Evolutionary conservation across 2,888 invertebrate genomes (phyloP).

Genomic region (Diadegma fenestrale): DNA sequence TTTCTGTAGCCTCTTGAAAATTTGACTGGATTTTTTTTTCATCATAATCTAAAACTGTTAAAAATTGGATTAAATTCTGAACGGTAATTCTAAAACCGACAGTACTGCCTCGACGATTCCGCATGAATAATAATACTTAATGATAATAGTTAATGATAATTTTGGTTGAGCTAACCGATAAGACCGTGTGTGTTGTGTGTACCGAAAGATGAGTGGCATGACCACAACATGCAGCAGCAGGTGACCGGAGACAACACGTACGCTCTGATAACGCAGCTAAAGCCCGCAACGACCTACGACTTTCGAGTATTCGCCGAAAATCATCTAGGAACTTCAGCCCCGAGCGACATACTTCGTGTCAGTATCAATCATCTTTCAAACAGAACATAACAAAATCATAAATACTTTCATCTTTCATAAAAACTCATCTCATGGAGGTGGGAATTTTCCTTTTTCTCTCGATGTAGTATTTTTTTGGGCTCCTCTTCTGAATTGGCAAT

Average conservation of each 20-base stretch:
- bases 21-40: too few species aligned
- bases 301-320: slow-evolving; percentile 88
- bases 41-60: too few species aligned
- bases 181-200: slow-evolving; percentile 74
- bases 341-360: slow-evolving; percentile 87
- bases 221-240: slow-evolving; percentile 86
- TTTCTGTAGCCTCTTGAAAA: too few species aligned
- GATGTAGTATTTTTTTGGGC: slow-evolving; percentile 12
- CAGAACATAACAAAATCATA: slow-evolving; percentile 44
- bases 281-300: slow-evolving; percentile 87
- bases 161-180: slow-evolving; percentile 43
- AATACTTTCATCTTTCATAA: slow-evolving; percentile 49
- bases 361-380: slow-evolving; percentile 77
- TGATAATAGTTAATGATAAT: slow-evolving; percentile 29
- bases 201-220: slow-evolving; percentile 86
- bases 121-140: slow-evolving; percentile 11
- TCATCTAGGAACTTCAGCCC: slow-evolving; percentile 87
- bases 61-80: too few species aligned
- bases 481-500: slow-evolving; percentile 67
- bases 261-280: slow-evolving; percentile 86
- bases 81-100: too few species aligned
- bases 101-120: too few species aligned
- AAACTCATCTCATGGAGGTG: slow-evolving; percentile 47
- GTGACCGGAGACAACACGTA: slow-evolving; percentile 86
- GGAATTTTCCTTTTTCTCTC: slow-evolving; percentile 17